Evolutionary conservation across 1,140 invertebrate species (phyloP), one percentile per base, ranked within the genome.

Genomic region (Mylabris phalerata): DNA sequence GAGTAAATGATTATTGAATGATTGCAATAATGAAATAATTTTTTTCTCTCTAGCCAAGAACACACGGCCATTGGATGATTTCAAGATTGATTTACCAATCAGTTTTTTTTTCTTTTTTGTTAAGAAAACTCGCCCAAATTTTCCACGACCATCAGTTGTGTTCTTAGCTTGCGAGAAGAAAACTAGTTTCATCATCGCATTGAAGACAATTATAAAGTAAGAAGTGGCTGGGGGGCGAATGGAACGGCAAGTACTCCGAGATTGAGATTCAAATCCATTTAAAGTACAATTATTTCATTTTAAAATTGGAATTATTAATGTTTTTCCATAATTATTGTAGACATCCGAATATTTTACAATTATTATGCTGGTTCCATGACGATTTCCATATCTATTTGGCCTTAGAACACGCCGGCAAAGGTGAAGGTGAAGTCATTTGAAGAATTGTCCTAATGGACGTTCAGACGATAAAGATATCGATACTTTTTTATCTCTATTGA

Each of bases 201-300:
- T 98, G 47, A 98, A 98, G 78, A 89, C 92, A 1, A 75, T 96
- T 13, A 90, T 92, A 62, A 95, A 95, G 75, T 81, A 81, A 10
- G 90, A 95, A 75, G 77, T 96, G 38, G 75, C 82, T 3, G 84
- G 87, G 66, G 83, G 83, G 9, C 77, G 79, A 49, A 89, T 93
- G 51, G 89, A 93, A 67, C 81, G 87, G 55, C 91, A 95, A 75
- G 84, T 92, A 0, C 75, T 93, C 63, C 78, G 94, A 65, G 98
- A 81, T 98, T 69, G 94, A 98, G 80, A 98, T 98, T 71, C 95
- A 98, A 70, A 88, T 89, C 27, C 91, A 93, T 75, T 80, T 98
- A 42, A 84, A 83, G 84, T 87, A 75, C 67, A 69, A 62, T 5
- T 32, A 32, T 7, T 32, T 3, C 2, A 32, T 3, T 32, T 32